phyloP scores from a whole-genome alignment of 1,140 invertebrate species.

The Zaprionus vittiger region DNA sequence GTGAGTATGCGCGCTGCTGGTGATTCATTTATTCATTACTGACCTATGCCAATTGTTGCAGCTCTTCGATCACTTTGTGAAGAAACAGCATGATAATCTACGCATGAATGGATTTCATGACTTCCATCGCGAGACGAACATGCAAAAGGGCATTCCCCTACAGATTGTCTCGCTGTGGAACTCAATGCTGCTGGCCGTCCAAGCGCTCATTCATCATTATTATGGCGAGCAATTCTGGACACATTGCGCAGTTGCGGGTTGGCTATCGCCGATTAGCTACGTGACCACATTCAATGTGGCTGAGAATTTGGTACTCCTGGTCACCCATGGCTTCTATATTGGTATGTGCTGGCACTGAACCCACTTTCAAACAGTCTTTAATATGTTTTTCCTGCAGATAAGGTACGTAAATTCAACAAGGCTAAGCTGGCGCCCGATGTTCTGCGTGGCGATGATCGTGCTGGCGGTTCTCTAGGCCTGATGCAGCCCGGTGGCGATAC shows the following conservation, averaged over 20 bases:
- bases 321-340: slow-evolving; percentile 87
- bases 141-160: slow-evolving; percentile 87
- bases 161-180: slow-evolving; percentile 88
- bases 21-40: slow-evolving; percentile 1
- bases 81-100: slow-evolving; percentile 86
- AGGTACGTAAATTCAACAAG: slow-evolving; percentile 87
- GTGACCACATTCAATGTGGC: slow-evolving; percentile 86
- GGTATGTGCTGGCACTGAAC: slow-evolving; percentile 79
- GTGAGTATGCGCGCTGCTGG: slow-evolving; percentile 68
- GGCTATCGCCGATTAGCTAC: slow-evolving; percentile 87
- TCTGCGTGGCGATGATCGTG: slow-evolving; percentile 85
- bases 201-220: slow-evolving; percentile 87
- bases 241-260: slow-evolving; percentile 86
- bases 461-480: slow-evolving; percentile 86
- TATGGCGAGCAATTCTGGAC: slow-evolving; percentile 87
- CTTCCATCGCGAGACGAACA: slow-evolving; percentile 87
- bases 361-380: not conserved
- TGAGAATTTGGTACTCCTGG: slow-evolving; percentile 86
- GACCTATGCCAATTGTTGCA: slow-evolving; percentile 68
- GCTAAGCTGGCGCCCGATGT: slow-evolving; percentile 86
- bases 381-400: slow-evolving; percentile 82
- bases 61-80: slow-evolving; percentile 86
- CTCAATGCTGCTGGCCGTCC: slow-evolving; percentile 86
- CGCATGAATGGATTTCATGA: slow-evolving; percentile 88
- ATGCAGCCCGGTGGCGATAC: slow-evolving; percentile 86